Conservation (phyloP, 2,113 vertebrate species). For the Gopherus flavomarginatus region DNA sequence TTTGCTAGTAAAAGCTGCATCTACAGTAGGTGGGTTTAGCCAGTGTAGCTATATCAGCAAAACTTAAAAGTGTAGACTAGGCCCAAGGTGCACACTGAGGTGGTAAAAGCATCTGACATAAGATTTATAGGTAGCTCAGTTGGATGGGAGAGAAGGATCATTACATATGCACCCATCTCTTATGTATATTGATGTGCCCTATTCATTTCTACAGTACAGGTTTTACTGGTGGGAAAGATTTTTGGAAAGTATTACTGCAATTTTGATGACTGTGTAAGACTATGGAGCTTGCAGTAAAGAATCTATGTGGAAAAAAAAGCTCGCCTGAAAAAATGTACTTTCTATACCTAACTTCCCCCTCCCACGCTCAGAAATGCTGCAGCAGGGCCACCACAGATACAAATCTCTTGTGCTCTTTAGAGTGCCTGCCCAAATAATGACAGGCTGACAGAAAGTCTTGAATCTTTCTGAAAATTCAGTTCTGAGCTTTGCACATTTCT, state of each 20-base stretch:
- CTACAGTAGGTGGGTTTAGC: background rate
- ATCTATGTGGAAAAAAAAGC: background rate
- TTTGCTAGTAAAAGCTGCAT: background rate
- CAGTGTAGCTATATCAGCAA: background rate
- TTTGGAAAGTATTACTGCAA: background rate
- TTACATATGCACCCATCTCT: background rate
- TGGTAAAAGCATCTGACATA: conserved; percentile 6
- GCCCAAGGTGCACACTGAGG: background rate
- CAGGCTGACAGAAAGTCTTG: background rate
- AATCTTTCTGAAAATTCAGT: conserved; percentile 1
- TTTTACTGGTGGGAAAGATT: background rate
- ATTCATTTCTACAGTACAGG: background rate
- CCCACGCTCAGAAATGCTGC: background rate
- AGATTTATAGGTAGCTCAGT: background rate
- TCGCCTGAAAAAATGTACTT: background rate
- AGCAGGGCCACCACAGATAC: background rate
- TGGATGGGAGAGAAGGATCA: background rate
- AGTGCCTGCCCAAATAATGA: background rate
- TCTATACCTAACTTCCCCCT: background rate
- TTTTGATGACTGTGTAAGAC: background rate
- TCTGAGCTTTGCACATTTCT: background rate
- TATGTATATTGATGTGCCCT: background rate
- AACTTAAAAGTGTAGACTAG: background rate
- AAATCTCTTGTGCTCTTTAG: background rate
- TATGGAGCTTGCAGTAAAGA: background rate